Evolutionary conservation across 1,140 invertebrate species (phyloP), one percentile per base, ranked within the genome.

Genomic region (Anastrepha obliqua): DNA sequence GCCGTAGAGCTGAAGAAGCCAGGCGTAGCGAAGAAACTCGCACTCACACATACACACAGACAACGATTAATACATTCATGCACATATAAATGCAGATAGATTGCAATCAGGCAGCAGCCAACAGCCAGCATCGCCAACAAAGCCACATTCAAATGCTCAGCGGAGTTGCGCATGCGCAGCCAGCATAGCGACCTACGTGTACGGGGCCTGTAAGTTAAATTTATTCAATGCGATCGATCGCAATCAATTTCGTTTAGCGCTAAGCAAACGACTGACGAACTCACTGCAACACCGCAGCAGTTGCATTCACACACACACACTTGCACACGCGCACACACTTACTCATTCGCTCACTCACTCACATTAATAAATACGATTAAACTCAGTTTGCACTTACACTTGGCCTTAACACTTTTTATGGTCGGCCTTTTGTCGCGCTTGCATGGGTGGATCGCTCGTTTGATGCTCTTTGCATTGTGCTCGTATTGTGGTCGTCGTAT

Each of bases 141-240:
- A 81, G 47, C 42, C 74, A 11, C 74, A 81, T 81, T 81, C 74
- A 81, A 81, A 81, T 81, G 74, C 74, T 81, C 47, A 55, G 47
- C 20, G 47, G 47, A 29, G 44, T 81, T 81, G 74, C 74, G 74
- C 74, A 55, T 55, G 20, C 47, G 74, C 74, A 17, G 44, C 47
- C 70, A n/a, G 15, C 17, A n/a, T 62, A 62, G n/a, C 60, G 15
- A 62, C 15, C n/a, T 62, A n/a, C 15, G 42, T 74, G 42, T n/a
- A 44, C 39, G 3, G 51, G 42, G 42, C n/a, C 74, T 55, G 15
- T 81, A 81, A 55, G 47, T 81, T 81, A 47, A 81, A 81, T 81
- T 81, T 81, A 81, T 81, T 81, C 74, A 81, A 81, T 81, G 47
- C 74, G 74, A 81, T 81, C 74, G 74, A 81, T 81, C 47, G 74